These are phyloP conservation scores for Drosophila suboccidentalis DNA, from an alignment of 2,888 invertebrate species.

Conservation along the genomic window DNA sequence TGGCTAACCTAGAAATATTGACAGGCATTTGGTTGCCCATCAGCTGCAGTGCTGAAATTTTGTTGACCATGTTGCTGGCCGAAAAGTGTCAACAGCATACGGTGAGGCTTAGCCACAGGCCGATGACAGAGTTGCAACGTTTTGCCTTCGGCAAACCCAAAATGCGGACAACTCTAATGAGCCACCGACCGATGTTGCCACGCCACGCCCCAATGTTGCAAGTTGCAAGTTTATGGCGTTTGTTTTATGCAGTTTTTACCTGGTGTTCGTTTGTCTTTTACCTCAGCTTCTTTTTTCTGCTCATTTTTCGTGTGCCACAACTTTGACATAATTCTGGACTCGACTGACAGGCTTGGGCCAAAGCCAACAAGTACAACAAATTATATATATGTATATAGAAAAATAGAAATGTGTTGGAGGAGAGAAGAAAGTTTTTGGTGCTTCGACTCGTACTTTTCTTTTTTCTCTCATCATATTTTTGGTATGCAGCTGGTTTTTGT, in stretches of 20 bases:
- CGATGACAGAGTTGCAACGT: slow-evolving; percentile 52
- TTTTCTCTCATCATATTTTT: slow-evolving; percentile 21
- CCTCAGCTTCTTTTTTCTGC: slow-evolving; percentile 17
- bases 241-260: slow-evolving; percentile 70
- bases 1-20: background rate
- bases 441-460: slow-evolving; percentile 52
- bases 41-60: background rate
- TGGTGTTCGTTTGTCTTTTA: slow-evolving; percentile 23
- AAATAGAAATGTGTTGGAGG: slow-evolving; percentile 26
- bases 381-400: slow-evolving; percentile 36
- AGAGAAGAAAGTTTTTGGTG: slow-evolving; percentile 62
- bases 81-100: slow-evolving; percentile 50
- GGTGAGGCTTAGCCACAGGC: slow-evolving; percentile 44
- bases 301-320: slow-evolving; percentile 70
- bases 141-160: slow-evolving; percentile 19
- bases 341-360: slow-evolving; percentile 55
- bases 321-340: slow-evolving; percentile 78
- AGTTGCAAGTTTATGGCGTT: slow-evolving; percentile 70
- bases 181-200: slow-evolving; percentile 41
- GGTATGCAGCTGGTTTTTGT: slow-evolving; percentile 38
- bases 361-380: slow-evolving; percentile 45
- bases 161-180: slow-evolving; percentile 74
- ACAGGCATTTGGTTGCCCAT: background rate
- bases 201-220: slow-evolving; percentile 28
- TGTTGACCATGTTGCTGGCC: slow-evolving; percentile 10